These are phyloP conservation scores for Hylia prasina DNA, from an alignment of 2,113 vertebrate genomes.

Conservation along the genomic window DNA sequence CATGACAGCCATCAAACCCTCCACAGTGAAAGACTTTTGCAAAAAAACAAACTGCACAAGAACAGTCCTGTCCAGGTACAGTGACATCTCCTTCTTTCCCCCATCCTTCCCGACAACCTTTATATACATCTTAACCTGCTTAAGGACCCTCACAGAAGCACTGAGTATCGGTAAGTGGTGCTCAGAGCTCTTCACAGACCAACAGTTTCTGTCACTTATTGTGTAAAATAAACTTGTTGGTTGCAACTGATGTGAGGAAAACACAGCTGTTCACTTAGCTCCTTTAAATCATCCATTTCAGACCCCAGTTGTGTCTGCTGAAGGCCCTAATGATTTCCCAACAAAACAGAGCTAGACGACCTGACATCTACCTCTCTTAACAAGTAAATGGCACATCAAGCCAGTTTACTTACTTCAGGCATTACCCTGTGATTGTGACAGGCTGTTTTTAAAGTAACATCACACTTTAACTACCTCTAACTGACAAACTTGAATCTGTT, in stretches of 20 bases:
- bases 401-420: not conserved
- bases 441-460: not conserved
- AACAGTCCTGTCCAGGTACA: not conserved
- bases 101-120: not conserved
- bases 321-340: not conserved
- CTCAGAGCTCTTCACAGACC: not conserved
- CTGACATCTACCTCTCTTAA: not conserved
- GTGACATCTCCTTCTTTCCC: not conserved
- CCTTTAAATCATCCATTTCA: not conserved
- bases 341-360: not conserved
- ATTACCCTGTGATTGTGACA: not conserved
- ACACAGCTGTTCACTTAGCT: not conserved
- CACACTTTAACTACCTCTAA: not conserved
- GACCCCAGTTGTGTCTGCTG: not conserved
- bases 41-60: not conserved
- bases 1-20: rapidly evolving
- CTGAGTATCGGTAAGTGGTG: not conserved
- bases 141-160: not conserved
- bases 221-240: not conserved
- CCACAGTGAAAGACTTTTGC: rapidly evolving
- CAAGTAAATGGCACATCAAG: not conserved
- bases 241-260: not conserved
- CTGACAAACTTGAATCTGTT: not conserved
- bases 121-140: not conserved
- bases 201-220: not conserved